A percentile compares a stretch with the other conserved stretches of the same genome.
Evolutionary conservation across 2,888 invertebrate genomes (phyloP).

Genomic region (Acleris emargana): DNA sequence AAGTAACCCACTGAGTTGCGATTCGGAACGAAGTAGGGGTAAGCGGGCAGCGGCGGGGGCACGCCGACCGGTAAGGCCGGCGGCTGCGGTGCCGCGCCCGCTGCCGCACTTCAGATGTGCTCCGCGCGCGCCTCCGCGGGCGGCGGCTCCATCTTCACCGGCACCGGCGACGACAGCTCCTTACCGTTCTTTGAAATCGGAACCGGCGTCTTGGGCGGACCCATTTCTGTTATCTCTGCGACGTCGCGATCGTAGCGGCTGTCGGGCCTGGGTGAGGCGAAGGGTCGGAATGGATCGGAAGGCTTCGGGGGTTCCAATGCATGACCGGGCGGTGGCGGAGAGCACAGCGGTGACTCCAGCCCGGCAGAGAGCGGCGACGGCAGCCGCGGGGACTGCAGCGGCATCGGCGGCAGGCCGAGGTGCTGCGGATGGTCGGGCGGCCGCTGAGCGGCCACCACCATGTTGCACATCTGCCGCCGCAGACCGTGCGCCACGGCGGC

Average conservation of each 20-base stretch:
- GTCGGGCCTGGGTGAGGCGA: constrained; percentile 82
- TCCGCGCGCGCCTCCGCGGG: constrained; percentile 84
- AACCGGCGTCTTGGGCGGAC: constrained; percentile 71
- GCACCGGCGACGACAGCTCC: constrained; percentile 81
- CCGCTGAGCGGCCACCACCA: constrained; percentile 86
- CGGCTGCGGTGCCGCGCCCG: constrained; percentile 64
- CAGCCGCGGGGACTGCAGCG: constrained; percentile 74
- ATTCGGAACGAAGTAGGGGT: constrained; percentile 75
- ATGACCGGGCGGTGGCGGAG: constrained; percentile 86
- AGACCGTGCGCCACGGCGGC: constrained; percentile 94
- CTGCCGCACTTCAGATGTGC: constrained; percentile 80
- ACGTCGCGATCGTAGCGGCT: constrained; percentile 87
- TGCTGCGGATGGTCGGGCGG: constrained; percentile 77
- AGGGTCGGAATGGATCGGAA: constrained; percentile 82
- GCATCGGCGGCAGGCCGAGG: constrained; percentile 72
- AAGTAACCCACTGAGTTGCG: constrained; percentile 76
- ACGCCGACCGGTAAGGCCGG: constrained; percentile 47
- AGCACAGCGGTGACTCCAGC: constrained; percentile 85
- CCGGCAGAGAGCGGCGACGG: constrained; percentile 83
- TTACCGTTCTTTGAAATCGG: constrained; percentile 64
- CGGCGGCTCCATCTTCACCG: constrained; percentile 88
- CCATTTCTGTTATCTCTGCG: constrained; percentile 71
- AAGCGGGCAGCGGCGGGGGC: constrained; percentile 73
- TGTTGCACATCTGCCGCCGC: constrained; percentile 93
- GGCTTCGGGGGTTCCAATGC: constrained; percentile 85